These are phyloP conservation scores for Sebastes nivosus DNA, from an alignment of 2,797 vertebrate genomes.

Conservation along the genomic window DNA sequence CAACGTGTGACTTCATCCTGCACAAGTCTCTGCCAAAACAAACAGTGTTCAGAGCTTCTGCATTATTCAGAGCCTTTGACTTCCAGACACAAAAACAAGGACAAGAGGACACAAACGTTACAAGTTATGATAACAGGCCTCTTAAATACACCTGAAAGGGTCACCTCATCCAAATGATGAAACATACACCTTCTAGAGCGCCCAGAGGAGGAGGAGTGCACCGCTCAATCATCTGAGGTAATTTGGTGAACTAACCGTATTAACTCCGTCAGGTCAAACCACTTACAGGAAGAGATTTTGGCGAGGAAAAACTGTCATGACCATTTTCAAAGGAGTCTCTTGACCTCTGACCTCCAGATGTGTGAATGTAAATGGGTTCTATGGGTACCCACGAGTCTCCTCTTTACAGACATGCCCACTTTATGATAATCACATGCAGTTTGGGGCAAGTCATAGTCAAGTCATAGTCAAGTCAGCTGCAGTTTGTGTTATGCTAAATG, in stretches of 20 bases:
- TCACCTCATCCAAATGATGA: not conserved
- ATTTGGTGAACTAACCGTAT: not conserved
- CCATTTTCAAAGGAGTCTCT: too few species aligned
- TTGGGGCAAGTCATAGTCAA: too few species aligned
- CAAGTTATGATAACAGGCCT: not conserved
- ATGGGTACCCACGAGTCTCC: too few species aligned
- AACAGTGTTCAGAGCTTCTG: conserved; percentile 45
- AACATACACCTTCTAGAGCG: not conserved
- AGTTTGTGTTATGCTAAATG: too few species aligned
- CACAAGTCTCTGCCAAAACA: conserved; percentile 55
- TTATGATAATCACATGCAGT: too few species aligned
- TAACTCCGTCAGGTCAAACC: too few species aligned
- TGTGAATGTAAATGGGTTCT: too few species aligned
- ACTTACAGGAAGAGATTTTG: not conserved
- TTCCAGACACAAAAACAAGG: conserved; percentile 25
- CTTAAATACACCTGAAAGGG: not conserved
- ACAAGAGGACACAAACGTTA: not conserved
- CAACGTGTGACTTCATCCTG: conserved; percentile 53
- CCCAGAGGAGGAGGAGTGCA: not conserved
- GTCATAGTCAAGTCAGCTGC: too few species aligned
- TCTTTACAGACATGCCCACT: too few species aligned
- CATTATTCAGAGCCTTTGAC: conserved; percentile 56
- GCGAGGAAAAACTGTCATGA: too few species aligned
- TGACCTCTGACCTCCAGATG: too few species aligned
- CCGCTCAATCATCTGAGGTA: not conserved